Conservation (phyloP, 2,888 invertebrate species). For the Aphodius granarius region DNA sequence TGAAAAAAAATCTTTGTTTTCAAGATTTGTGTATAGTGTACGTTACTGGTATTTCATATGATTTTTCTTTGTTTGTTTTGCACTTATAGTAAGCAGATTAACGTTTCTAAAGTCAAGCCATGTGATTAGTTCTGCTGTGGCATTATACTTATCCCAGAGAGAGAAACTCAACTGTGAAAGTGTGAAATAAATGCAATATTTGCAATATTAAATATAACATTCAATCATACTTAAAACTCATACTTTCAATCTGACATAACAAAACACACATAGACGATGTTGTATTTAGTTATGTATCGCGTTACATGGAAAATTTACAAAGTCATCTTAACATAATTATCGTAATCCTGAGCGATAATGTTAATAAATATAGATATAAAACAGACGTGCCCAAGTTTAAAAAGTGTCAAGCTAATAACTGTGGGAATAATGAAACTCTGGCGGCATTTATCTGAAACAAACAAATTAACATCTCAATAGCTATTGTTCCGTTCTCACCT, state of each 20-base stretch:
- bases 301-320: not conserved
- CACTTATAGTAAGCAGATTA: not conserved
- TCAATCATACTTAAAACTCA: not conserved
- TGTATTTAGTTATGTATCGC: not conserved
- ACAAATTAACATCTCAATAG: not conserved
- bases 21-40: too few relatives aligned
- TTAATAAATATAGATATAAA: not conserved
- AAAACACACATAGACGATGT: not conserved
- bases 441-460: not conserved
- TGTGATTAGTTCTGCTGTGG: not conserved
- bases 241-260: not conserved
- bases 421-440: not conserved
- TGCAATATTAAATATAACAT: not conserved
- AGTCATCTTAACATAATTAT: not conserved
- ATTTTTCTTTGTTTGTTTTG: not conserved
- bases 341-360: not conserved
- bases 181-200: not conserved
- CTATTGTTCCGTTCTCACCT: not conserved
- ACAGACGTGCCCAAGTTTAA: not conserved
- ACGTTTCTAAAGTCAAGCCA: not conserved
- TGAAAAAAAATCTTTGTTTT: too few relatives aligned
- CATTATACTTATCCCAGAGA: not conserved
- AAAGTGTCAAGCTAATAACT: not conserved
- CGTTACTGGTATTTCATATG: too few relatives aligned
- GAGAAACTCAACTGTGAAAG: not conserved